Conservation (phyloP, 2,888 invertebrate species). For the Pammene fasciana region DNA sequence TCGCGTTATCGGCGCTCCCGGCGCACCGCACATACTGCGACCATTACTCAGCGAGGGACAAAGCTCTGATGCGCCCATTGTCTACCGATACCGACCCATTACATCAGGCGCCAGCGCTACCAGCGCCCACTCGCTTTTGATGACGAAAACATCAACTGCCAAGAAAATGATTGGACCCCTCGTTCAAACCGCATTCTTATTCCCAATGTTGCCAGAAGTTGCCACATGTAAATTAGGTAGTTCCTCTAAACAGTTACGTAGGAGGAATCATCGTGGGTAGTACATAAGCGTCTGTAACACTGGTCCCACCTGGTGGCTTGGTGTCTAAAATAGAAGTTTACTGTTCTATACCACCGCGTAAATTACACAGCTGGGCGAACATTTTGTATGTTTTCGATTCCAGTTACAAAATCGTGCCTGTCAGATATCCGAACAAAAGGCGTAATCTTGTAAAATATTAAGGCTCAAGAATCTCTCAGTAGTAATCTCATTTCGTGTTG, state of each 20-base stretch:
- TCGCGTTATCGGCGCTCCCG: constrained; percentile 57
- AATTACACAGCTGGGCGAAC: constrained; percentile 30
- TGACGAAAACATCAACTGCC: constrained; percentile 11
- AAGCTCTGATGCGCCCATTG: constrained; percentile 25
- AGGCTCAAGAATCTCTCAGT: background rate
- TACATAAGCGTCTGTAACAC: constrained; percentile 33
- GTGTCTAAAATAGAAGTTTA: constrained; percentile 34
- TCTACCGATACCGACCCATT: constrained; percentile 27
- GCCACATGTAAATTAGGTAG: constrained; percentile 35
- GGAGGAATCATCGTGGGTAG: constrained; percentile 36
- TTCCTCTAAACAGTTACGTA: constrained; percentile 38
- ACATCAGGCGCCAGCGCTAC: constrained; percentile 28
- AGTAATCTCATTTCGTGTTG: background rate
- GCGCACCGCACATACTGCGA: constrained; percentile 53
- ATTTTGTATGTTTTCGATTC: constrained; percentile 31
- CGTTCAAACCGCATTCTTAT: constrained; percentile 1
- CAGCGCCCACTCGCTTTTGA: constrained; percentile 6
- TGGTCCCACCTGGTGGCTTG: constrained; percentile 28
- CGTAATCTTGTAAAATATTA: constrained; percentile 19
- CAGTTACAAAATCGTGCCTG: constrained; percentile 30
- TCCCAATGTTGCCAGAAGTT: constrained; percentile 17
- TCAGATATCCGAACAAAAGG: constrained; percentile 22
- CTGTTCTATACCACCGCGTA: constrained; percentile 30
- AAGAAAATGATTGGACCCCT: background rate
- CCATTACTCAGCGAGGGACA: constrained; percentile 56